Evolutionary conservation across 2,888 invertebrate genomes (phyloP), one percentile per base, ranked within the genome.

Genomic region (Cotesia congregata): DNA sequence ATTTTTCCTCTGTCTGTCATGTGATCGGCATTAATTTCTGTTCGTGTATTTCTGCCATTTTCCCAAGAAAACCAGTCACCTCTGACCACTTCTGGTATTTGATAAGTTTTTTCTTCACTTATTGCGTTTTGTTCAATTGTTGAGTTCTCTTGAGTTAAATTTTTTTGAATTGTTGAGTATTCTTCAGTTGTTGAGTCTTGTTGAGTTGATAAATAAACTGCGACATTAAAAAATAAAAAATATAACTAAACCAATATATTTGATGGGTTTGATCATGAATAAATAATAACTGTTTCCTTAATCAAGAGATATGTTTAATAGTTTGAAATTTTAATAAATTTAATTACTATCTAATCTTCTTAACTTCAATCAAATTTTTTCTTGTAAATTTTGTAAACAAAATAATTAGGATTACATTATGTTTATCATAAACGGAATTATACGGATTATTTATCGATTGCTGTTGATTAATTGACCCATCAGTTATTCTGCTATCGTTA

Each of bases 21-120:
- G 64, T 93, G 92, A 77, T 93, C 93, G 0, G 94, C 94, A 90
- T 97, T 95, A 73, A 97, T 93, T 86, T 95, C 94, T 0, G 96
- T 97, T 68, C 94, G 91, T 0, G 96, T 96, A 84, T 96, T 95
- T 83, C 92, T 91, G 7, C 96, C 96, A 90, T 93, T 94, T 91
- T 97, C 97, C 92, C 96, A 95, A 1, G 96, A 97, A 90, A 96
- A 97, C 97, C 97, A 97, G 50, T 95, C 93, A 78, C 97, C 97
- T 84, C 96, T 92, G 70, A 97, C 89, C 67, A 95, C 93, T 80
- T 93, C 86, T 40, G 97, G 97, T 86, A 97, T 95, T 39, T 92
- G 91, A 88, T 96, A 96, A 1, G 76, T 0, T 5, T 5, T 74
- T 6, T 20, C 70, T 6, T 30, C 3, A 30, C 0, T 30, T 30